A percentile compares a stretch with the other conserved stretches of the same genome.
Evolutionary conservation across 1,140 invertebrate species (phyloP).

Genomic region (Drosophila bocki): DNA sequence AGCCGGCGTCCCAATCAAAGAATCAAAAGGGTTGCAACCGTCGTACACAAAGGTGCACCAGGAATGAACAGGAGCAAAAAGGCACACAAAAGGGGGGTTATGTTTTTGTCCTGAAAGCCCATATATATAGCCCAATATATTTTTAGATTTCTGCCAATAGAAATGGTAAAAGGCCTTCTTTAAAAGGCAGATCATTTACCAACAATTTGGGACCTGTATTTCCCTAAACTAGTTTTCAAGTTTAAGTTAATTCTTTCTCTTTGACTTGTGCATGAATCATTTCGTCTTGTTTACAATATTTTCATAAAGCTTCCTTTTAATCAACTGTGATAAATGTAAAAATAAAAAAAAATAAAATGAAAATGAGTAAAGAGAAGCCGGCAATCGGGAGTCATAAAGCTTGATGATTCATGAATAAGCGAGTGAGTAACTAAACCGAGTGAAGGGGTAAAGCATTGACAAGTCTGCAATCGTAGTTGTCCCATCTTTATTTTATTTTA

Average conservation of each 20-base stretch:
- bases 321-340: slow-evolving; percentile 10
- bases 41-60: background rate
- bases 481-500: slow-evolving; percentile 8
- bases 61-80: background rate
- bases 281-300: slow-evolving; percentile 8
- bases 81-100: background rate
- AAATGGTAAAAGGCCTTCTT: background rate
- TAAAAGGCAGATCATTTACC: background rate
- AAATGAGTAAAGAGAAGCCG: slow-evolving; percentile 1
- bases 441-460: slow-evolving; percentile 1
- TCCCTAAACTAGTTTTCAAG: background rate
- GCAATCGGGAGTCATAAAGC: slow-evolving; percentile 5
- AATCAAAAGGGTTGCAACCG: background rate
- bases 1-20: background rate
- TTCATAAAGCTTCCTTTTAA: background rate
- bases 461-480: background rate
- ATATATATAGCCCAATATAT: background rate
- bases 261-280: slow-evolving; percentile 3
- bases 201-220: background rate
- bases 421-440: slow-evolving; percentile 15
- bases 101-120: background rate
- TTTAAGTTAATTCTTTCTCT: background rate
- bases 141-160: background rate
- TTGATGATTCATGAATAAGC: slow-evolving; percentile 21
- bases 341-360: background rate